phyloP scores from a whole-genome alignment of 2,113 vertebrate genomes.

The Telmatochromis bifrenatus region DNA sequence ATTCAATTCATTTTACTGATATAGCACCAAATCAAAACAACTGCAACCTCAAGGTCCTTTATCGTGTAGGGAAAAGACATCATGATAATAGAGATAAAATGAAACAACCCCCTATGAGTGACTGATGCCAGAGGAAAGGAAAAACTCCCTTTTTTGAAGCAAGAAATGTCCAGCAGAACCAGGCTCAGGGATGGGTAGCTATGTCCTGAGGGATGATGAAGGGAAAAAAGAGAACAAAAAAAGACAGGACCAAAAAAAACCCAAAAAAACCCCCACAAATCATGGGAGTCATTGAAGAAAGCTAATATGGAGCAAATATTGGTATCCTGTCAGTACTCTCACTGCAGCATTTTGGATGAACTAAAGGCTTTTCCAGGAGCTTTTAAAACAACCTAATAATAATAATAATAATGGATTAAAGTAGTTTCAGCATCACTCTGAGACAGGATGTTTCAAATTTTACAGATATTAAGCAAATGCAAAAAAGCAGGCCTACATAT shows the following conservation, averaged over 20 bases:
- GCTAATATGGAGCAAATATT: background rate
- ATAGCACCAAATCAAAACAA: background rate
- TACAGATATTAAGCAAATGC: background rate
- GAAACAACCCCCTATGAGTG: background rate
- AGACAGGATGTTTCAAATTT: background rate
- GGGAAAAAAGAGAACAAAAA: background rate
- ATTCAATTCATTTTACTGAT: background rate
- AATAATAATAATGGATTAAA: background rate
- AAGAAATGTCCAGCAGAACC: background rate
- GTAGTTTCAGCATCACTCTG: background rate
- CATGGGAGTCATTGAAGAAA: background rate
- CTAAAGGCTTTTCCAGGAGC: background rate
- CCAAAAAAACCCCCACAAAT: background rate
- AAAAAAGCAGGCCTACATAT: background rate
- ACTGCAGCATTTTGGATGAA: background rate
- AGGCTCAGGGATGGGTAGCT: background rate
- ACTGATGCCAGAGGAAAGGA: background rate
- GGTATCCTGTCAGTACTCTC: background rate
- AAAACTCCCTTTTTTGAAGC: background rate
- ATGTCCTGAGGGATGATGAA: background rate
- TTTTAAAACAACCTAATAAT: background rate
- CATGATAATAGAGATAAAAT: background rate
- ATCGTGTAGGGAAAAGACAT: background rate
- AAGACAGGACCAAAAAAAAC: fast-evolving
- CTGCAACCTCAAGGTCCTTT: background rate